Conservation (phyloP, 2,113 vertebrate genomes). For the Oncorhynchus kisutch region DNA sequence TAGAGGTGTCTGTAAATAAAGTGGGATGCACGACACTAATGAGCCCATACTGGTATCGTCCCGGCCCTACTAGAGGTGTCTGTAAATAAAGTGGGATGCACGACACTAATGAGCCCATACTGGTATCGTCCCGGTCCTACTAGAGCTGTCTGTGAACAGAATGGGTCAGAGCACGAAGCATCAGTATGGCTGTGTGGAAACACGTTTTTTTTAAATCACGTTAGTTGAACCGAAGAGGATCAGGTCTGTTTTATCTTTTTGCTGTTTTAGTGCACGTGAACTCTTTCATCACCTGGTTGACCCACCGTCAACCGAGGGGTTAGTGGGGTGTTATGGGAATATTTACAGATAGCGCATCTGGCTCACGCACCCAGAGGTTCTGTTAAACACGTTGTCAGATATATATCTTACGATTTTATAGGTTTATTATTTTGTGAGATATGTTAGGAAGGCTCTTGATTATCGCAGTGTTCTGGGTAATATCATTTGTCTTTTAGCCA, state of each 20-base stretch:
- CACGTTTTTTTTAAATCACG: neutral
- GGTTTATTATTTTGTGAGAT: neutral
- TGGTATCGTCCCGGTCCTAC: neutral
- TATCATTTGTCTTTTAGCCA: neutral
- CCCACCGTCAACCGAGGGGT: neutral
- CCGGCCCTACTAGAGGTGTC: neutral
- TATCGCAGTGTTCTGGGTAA: neutral
- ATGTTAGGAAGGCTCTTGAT: neutral
- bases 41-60: neutral
- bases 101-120: too few relatives aligned
- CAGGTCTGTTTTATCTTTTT: conserved; percentile 8
- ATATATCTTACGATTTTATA: neutral
- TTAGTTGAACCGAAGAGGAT: neutral
- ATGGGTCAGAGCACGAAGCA: conserved; percentile 50
- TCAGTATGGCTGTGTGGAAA: neutral
- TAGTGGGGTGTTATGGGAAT: neutral
- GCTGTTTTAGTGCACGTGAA: conserved; percentile 1
- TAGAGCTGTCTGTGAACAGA: conserved; percentile 17
- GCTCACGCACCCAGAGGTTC: neutral
- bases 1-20: neutral
- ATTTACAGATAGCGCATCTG: neutral
- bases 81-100: too few relatives aligned
- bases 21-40: too few relatives aligned
- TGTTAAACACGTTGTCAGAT: neutral
- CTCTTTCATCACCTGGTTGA: neutral